Evolutionary conservation across 2,113 vertebrate genomes (phyloP).

Genomic region (Pelusios castaneus): DNA sequence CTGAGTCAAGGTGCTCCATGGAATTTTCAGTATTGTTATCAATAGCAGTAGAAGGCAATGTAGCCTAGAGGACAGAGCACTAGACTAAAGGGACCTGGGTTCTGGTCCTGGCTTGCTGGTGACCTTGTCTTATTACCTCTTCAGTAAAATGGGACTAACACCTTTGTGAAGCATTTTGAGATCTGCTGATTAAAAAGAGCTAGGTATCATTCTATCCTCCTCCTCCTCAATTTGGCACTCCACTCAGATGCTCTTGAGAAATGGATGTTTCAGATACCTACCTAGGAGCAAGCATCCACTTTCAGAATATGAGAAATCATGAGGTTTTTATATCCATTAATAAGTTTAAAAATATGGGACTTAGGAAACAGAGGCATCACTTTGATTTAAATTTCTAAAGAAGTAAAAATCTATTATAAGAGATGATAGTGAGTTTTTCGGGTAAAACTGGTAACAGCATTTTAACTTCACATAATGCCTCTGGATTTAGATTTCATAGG

Average conservation of each 20-base stretch:
- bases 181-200: not conserved
- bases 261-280: not conserved
- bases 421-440: not conserved
- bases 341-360: not conserved
- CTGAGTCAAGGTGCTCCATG: not conserved
- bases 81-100: too few relatives aligned
- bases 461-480: not conserved
- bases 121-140: not conserved
- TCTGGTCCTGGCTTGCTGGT: not conserved
- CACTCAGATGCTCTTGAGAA: not conserved
- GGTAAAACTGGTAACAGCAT: not conserved
- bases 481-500: conserved; percentile 9
- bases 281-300: not conserved
- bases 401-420: not conserved
- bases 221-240: not conserved
- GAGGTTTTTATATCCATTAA: not conserved
- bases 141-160: not conserved
- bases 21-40: not conserved
- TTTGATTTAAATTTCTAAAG: not conserved
- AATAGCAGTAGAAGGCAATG: too few relatives aligned
- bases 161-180: not conserved
- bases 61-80: too few relatives aligned
- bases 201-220: not conserved
- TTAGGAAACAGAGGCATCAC: not conserved
- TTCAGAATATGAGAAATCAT: not conserved